These are phyloP conservation scores for Euthynnus affinis DNA, from an alignment of 2,797 vertebrate genomes.

Conservation along the genomic window DNA sequence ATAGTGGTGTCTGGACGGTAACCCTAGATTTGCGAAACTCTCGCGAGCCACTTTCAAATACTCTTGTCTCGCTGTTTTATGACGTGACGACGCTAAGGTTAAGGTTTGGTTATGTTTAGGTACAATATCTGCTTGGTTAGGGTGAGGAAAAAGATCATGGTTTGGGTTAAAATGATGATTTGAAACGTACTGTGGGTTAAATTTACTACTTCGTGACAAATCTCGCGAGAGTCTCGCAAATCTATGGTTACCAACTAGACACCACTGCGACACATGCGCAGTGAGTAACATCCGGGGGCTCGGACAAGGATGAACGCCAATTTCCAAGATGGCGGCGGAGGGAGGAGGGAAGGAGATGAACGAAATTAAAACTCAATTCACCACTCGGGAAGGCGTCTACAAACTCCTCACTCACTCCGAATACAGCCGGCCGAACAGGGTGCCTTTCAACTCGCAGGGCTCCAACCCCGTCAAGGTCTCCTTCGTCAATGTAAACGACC, in stretches of 20 bases:
- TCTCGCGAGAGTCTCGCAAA: too few species aligned
- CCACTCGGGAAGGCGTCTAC: constrained; percentile 98
- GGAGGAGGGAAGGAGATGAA: constrained; percentile 99
- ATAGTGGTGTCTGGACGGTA: constrained; percentile 61
- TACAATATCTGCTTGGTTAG: too few species aligned
- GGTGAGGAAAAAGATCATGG: too few species aligned
- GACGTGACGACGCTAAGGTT: too few species aligned
- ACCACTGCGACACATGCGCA: constrained; percentile 83
- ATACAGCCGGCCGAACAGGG: constrained; percentile 98
- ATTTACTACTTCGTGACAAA: too few species aligned
- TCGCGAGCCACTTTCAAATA: too few species aligned
- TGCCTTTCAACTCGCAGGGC: constrained; percentile 98
- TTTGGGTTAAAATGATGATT: too few species aligned
- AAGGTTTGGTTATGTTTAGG: too few species aligned
- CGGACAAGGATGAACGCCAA: constrained; percentile 97
- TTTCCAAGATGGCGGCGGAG: constrained; percentile 99
- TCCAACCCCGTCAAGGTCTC: constrained; percentile 98
- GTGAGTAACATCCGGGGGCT: constrained; percentile 90
- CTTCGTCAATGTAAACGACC: constrained; percentile 99
- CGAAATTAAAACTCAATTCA: constrained; percentile 99
- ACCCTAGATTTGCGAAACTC: too few species aligned
- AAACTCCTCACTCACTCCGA: constrained; percentile 99
- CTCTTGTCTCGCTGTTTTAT: too few species aligned
- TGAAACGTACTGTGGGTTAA: too few species aligned
- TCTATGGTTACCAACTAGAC: too few species aligned